phyloP scores from a whole-genome alignment of 2,113 vertebrate genomes.

The cattle (Bos taurus) region ARS-UCD2.0 NC_082638.1:421001-421500 shows the following conservation, averaged over 20 bases:
- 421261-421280: rapidly evolving
- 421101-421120: background rate
- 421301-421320: background rate
- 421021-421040: background rate
- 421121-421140: background rate
- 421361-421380: background rate
- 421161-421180: background rate
- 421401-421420: background rate
- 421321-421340: background rate
- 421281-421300: rapidly evolving
- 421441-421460: background rate
- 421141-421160: background rate
- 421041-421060: rapidly evolving
- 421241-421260: background rate
- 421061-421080: background rate
- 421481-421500: conserved; percentile 88
- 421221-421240: background rate
- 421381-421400: background rate
- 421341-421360: background rate
- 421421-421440: background rate
- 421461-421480: background rate
- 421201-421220: background rate
- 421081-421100: background rate
- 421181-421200: background rate
- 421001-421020: background rate